phyloP scores from a whole-genome alignment of 2,797 vertebrate genomes.

The Sebastiscus tertius region DNA sequence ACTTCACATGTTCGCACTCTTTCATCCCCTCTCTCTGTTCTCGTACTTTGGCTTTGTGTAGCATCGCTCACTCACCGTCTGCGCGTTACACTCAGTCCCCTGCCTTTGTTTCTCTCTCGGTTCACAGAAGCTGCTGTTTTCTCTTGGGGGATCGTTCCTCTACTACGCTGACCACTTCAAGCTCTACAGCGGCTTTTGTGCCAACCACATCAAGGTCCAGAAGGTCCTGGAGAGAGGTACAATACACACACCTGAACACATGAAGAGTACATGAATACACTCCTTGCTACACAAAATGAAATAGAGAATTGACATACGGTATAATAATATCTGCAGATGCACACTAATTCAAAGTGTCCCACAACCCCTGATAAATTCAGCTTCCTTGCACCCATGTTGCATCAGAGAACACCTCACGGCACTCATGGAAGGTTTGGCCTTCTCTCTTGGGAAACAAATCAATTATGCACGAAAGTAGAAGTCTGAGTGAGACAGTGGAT shows the following conservation, averaged over 20 bases:
- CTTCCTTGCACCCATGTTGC: constrained; percentile 62
- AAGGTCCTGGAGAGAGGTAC: constrained; percentile 98
- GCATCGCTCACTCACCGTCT: constrained; percentile 25
- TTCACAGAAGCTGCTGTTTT: constrained; percentile 95
- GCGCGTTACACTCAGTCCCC: constrained; percentile 24
- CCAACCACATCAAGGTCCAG: constrained; percentile 98
- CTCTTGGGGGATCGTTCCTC: constrained; percentile 96
- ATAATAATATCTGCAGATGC: background rate
- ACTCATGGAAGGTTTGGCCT: constrained; percentile 21
- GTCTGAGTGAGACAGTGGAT: constrained; percentile 32
- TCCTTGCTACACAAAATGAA: background rate
- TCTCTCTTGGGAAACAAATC: constrained; percentile 41
- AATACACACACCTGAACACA: background rate
- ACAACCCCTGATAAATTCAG: background rate
- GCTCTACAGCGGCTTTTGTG: constrained; percentile 98
- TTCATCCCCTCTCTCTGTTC: constrained; percentile 29
- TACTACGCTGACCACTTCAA: constrained; percentile 99
- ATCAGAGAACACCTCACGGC: constrained; percentile 41
- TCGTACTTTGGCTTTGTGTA: background rate
- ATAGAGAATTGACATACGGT: background rate
- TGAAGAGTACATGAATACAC: background rate
- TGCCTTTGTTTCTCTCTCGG: constrained; percentile 13
- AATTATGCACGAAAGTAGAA: constrained; percentile 47
- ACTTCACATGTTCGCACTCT: constrained; percentile 61
- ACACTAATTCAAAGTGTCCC: background rate